Evolutionary conservation across 1,140 invertebrate species (phyloP).

Genomic region (Dendrolimus punctatus): DNA sequence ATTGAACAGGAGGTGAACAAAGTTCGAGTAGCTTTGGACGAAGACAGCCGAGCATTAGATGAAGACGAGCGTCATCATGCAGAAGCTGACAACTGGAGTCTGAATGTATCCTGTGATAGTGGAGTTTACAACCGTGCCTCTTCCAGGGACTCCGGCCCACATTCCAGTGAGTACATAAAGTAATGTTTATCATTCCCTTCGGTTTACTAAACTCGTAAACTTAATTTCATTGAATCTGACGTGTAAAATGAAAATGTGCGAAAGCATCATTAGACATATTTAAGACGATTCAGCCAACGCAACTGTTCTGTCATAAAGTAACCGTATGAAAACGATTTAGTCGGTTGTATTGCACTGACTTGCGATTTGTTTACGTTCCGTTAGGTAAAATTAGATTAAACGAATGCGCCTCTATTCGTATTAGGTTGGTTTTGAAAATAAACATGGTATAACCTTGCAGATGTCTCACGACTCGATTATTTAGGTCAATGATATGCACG

Average conservation of each 20-base stretch:
- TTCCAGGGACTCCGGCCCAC: conserved; percentile 70
- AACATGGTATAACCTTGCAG: conserved; percentile 56
- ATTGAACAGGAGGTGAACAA: conserved; percentile 68
- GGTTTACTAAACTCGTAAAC: conserved; percentile 35
- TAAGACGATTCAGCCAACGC: conserved; percentile 36
- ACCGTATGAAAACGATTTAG: conserved; percentile 39
- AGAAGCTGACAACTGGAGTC: conserved; percentile 65
- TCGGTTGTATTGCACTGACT: conserved; percentile 33
- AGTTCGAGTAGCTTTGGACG: conserved; percentile 65
- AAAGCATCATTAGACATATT: conserved; percentile 49
- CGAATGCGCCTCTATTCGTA: conserved; percentile 49
- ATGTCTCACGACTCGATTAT: conserved; percentile 50
- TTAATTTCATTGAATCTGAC: conserved; percentile 40
- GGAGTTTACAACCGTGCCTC: conserved; percentile 73
- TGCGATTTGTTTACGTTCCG: conserved; percentile 65
- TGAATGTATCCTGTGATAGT: conserved; percentile 71
- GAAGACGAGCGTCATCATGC: conserved; percentile 58
- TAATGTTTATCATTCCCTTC: conserved; percentile 17
- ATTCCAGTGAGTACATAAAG: conserved; percentile 57
- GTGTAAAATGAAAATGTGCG: conserved; percentile 25
- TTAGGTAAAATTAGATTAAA: conserved; percentile 58
- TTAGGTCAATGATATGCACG: conserved; percentile 63
- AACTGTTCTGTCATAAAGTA: conserved; percentile 39
- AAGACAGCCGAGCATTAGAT: conserved; percentile 60
- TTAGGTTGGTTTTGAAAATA: conserved; percentile 63